Conservation (phyloP, 2,797 vertebrate genomes). For the Sebastes oblongus region DNA sequence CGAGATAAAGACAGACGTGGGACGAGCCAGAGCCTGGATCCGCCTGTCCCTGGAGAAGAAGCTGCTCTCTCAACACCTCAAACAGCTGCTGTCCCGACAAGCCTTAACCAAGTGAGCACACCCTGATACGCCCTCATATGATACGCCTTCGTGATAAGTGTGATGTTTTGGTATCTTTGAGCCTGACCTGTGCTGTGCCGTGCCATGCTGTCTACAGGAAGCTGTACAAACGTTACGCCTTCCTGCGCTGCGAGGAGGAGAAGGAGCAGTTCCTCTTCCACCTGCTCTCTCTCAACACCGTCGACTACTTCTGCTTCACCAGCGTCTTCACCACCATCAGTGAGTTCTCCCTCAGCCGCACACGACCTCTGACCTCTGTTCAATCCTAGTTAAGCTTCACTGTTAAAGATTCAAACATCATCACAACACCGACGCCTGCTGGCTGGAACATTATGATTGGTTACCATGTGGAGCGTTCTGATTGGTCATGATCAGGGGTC, state of each 20-base stretch:
- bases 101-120: conserved; percentile 87
- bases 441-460: too few species aligned
- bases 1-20: conserved; percentile 95
- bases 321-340: conserved; percentile 95
- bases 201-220: conserved; percentile 79
- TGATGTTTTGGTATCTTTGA: neutral
- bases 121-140: too few species aligned
- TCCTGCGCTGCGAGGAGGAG: conserved; percentile 94
- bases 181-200: neutral
- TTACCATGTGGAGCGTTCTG: too few species aligned
- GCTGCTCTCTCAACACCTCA: conserved; percentile 92
- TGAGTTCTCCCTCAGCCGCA: conserved; percentile 72
- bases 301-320: conserved; percentile 98
- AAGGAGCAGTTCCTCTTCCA: conserved; percentile 96
- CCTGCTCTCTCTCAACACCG: conserved; percentile 92
- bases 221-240: conserved; percentile 94
- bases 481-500: too few species aligned
- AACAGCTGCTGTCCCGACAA: conserved; percentile 90
- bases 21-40: conserved; percentile 93
- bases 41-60: conserved; percentile 95
- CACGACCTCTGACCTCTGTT: neutral
- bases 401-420: too few species aligned
- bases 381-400: neutral
- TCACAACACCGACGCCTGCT: too few species aligned
- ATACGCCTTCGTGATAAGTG: too few species aligned